phyloP scores from a whole-genome alignment of 1,140 invertebrate genomes.

The Bilobella aurantiaca region DNA sequence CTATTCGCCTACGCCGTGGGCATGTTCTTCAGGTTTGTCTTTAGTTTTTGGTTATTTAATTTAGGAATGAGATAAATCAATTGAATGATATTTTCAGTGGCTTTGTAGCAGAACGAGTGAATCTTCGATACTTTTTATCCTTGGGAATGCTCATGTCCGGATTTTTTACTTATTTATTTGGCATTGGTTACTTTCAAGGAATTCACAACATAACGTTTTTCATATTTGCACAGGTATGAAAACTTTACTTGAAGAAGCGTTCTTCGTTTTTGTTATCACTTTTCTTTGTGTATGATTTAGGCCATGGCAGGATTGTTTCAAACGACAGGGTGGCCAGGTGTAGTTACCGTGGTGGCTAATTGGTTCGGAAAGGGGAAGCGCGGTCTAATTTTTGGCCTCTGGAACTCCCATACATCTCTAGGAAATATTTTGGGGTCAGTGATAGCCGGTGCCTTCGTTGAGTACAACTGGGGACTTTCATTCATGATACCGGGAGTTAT shows the following conservation, averaged over 20 bases:
- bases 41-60: background rate
- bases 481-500: constrained; percentile 86
- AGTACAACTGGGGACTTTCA: constrained; percentile 69
- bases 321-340: constrained; percentile 85
- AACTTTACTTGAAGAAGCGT: background rate
- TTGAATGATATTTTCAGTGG: constrained; percentile 48
- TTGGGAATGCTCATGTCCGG: constrained; percentile 84
- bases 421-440: constrained; percentile 86
- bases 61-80: background rate
- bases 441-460: constrained; percentile 74
- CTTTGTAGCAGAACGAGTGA: constrained; percentile 80
- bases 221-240: constrained; percentile 66
- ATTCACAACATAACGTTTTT: constrained; percentile 81
- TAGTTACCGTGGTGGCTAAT: constrained; percentile 83
- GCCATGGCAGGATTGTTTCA: constrained; percentile 71
- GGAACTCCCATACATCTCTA: constrained; percentile 89
- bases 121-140: constrained; percentile 78
- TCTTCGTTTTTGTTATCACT: background rate
- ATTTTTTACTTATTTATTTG: constrained; percentile 78
- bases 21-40: constrained; percentile 73
- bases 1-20: constrained; percentile 83
- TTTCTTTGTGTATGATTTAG: constrained; percentile 43
- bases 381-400: constrained; percentile 86
- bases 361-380: constrained; percentile 89
- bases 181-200: constrained; percentile 66